These are phyloP conservation scores for Lottia gigantea DNA, from an alignment of 2,888 invertebrate species.

Conservation along the genomic window DNA sequence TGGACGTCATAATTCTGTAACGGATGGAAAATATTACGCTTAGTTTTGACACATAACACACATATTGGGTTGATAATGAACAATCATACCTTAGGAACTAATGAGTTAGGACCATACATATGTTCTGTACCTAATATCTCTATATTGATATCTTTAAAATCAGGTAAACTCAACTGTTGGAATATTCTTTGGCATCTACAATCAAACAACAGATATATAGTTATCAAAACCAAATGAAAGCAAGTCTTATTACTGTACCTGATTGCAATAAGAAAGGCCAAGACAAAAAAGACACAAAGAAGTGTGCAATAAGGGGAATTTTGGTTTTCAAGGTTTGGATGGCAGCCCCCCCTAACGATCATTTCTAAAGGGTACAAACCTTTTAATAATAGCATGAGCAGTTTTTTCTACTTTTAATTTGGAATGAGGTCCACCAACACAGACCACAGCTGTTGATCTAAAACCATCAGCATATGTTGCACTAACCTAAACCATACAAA, in stretches of 20 bases:
- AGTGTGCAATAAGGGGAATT: background rate
- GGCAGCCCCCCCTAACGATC: too few species aligned
- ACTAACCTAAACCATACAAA: constrained; percentile 59
- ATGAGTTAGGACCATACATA: constrained; percentile 66
- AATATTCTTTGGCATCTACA: constrained; percentile 62
- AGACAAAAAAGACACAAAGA: background rate
- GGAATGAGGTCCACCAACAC: constrained; percentile 68
- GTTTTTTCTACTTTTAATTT: constrained; percentile 69
- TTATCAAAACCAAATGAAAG: too few species aligned
- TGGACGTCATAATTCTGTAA: too few species aligned
- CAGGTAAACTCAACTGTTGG: constrained; percentile 61
- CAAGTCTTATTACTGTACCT: background rate
- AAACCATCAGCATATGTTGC: constrained; percentile 70
- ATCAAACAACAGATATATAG: constrained; percentile 14
- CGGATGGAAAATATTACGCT: too few species aligned
- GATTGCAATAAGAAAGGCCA: background rate
- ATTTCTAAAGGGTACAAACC: constrained; percentile 44
- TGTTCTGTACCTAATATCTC: constrained; percentile 69
- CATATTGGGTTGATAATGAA: too few species aligned
- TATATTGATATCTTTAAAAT: constrained; percentile 67
- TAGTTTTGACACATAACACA: too few species aligned
- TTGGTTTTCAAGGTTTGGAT: too few species aligned
- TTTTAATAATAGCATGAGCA: constrained; percentile 68
- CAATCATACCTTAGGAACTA: constrained; percentile 37
- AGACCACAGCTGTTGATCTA: constrained; percentile 68